Evolutionary conservation across 2,113 vertebrate species (phyloP).

Genomic region (Pygoscelis adeliae): DNA sequence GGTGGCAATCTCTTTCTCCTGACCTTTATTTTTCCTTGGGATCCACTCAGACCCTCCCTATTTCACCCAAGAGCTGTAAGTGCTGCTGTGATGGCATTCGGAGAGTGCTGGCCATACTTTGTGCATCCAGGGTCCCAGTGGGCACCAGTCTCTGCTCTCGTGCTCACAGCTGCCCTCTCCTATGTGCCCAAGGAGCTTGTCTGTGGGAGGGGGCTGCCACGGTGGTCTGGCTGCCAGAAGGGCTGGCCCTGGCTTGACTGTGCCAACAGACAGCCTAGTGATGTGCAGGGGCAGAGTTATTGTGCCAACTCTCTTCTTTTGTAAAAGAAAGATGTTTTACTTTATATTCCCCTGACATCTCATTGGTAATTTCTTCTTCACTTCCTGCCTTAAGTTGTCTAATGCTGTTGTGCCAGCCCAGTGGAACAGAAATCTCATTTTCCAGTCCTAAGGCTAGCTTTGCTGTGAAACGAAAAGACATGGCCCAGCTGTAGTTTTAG

Average conservation of each 20-base stretch:
- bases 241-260: background rate
- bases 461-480: background rate
- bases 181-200: background rate
- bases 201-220: background rate
- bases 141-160: background rate
- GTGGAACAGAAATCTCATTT: background rate
- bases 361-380: background rate
- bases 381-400: background rate
- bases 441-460: constrained; percentile 29
- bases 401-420: background rate
- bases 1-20: background rate
- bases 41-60: background rate
- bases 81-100: background rate
- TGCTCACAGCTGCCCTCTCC: background rate
- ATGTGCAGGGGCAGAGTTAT: background rate
- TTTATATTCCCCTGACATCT: background rate
- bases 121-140: background rate
- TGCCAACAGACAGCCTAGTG: background rate
- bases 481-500: constrained; percentile 5
- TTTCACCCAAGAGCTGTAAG: background rate
- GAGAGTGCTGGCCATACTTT: background rate
- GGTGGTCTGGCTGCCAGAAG: background rate
- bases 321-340: background rate
- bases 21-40: background rate
- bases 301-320: background rate